Base-by-base conservation (phyloP, 2,113 vertebrate genomes). In the Stegastes partitus region DNA sequence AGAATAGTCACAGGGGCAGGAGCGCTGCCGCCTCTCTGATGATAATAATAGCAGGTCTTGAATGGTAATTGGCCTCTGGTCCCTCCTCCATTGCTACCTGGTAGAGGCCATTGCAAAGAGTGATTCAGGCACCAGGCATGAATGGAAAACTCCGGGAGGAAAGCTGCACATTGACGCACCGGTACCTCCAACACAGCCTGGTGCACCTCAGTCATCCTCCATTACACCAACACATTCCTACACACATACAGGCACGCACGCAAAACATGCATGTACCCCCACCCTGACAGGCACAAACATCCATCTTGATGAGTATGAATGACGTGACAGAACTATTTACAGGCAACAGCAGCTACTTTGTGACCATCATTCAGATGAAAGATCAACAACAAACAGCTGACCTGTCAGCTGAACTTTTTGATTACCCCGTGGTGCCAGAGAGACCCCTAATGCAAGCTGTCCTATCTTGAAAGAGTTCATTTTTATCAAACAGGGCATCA, bases 401-500 rank as follows among this genome's bases (percentile, higher is more conserved):
- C 62, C 82, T 83, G 82, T 81, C 80, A 81, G 70, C 50, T 70
- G 72, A 70, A 82, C 69, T 86, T 75, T 84, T 64, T 85, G 70
- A 88, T 84, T 90, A 72, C 81, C 87, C 68, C 56, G 71, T 34
- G 74, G 85, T 88, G 84, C 85, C 89, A 79, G 62, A 80, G 77
- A 91, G 85, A 90, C 80, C 83, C 64, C 80, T 82, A 88, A 91
- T 73, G 59, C 86, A 83, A 86, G 81, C 89, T 88, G 90, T 91
- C 87, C 90, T 81, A 86, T 93, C 92, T 92, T 93, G 84, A 93
- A 93, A 93, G 86, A 81, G 77, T 83, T 90, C 84, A 83, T 90
- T 92, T 93, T 91, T 92, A 92, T 93, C 89, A 90, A 94, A 93
- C 82, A 77, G 88, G 91, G 91, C 90, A 93, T 94, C 94, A 94